A percentile compares a stretch with the other conserved stretches of the same genome.
These are phyloP conservation scores for Diloba caeruleocephala DNA, from an alignment of 2,888 invertebrate species.

Conservation along the genomic window DNA sequence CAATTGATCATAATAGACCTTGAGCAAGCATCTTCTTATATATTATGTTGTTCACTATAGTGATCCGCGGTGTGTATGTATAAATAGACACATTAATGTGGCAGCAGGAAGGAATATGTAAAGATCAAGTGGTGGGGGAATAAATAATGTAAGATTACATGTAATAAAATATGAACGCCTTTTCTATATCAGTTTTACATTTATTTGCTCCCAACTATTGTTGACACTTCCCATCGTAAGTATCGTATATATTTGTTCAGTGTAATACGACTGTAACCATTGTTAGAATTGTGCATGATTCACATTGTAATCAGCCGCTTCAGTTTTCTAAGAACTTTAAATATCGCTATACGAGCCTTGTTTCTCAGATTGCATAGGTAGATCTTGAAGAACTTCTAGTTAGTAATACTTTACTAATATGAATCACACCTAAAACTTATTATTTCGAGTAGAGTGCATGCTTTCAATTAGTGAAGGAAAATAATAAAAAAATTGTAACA, in stretches of 20 bases:
- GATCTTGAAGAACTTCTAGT: slow-evolving; percentile 17
- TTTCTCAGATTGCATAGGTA: slow-evolving; percentile 20
- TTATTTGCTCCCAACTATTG: slow-evolving; percentile 7
- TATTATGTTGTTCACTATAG: too few species aligned
- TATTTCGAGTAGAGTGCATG: background rate
- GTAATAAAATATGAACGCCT: too few species aligned
- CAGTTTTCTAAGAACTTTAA: slow-evolving; percentile 51
- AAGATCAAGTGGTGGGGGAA: too few species aligned
- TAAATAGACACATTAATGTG: too few species aligned
- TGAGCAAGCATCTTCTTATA: too few species aligned
- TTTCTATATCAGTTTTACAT: slow-evolving; percentile 8
- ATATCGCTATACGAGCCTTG: slow-evolving; percentile 39
- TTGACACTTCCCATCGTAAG: slow-evolving; percentile 25
- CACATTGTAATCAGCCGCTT: slow-evolving; percentile 50
- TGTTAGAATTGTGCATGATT: slow-evolving; percentile 54
- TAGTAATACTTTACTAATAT: slow-evolving; percentile 7
- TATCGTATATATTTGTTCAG: slow-evolving; percentile 34
- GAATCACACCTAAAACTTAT: slow-evolving; percentile 17
- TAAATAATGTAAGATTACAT: too few species aligned
- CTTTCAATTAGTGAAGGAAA: background rate
- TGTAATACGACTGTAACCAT: slow-evolving; percentile 31
- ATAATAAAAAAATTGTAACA: background rate
- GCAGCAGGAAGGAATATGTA: too few species aligned
- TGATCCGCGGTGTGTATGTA: too few species aligned
- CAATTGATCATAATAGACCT: too few species aligned